Percentiles rank a stretch among this genome's conserved stretches.
These are phyloP conservation scores for Drosophila bipectinata DNA, from an alignment of 1,140 invertebrate species.

Conservation along the genomic window DNA sequence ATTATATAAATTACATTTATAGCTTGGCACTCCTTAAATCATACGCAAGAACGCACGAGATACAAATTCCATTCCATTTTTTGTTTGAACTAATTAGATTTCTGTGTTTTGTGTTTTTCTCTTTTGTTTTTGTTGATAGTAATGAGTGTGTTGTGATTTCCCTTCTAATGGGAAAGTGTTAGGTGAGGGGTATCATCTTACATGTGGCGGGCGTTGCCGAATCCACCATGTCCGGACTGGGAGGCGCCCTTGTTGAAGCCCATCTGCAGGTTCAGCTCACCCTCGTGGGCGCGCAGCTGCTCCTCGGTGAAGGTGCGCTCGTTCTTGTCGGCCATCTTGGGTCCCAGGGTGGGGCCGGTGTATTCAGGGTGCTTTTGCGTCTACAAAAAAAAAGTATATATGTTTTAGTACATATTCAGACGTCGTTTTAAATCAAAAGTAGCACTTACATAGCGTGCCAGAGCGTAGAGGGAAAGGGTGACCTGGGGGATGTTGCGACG, in stretches of 20 bases:
- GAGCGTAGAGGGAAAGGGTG: constrained; percentile 93
- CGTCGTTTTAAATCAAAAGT: not conserved
- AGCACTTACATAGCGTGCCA: constrained; percentile 94
- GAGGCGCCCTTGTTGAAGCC: constrained; percentile 97
- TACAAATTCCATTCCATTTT: constrained; percentile 64
- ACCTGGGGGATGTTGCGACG: constrained; percentile 98
- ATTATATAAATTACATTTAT: constrained; percentile 81
- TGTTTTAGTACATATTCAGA: not conserved
- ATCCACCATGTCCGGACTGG: constrained; percentile 93
- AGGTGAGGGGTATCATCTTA: constrained; percentile 84
- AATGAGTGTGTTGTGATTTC: constrained; percentile 7
- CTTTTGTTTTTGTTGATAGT: constrained; percentile 8
- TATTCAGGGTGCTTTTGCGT: constrained; percentile 98
- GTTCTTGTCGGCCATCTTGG: constrained; percentile 97
- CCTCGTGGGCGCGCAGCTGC: constrained; percentile 95
- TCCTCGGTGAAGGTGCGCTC: constrained; percentile 97
- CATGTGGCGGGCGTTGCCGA: constrained; percentile 98
- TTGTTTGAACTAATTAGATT: constrained; percentile 71
- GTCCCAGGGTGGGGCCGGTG: constrained; percentile 94
- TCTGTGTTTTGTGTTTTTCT: constrained; percentile 35
- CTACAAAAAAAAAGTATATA: constrained; percentile 70
- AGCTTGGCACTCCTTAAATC: constrained; percentile 52
- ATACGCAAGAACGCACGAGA: constrained; percentile 51
- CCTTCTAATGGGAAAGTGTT: not conserved
- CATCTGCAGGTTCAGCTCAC: constrained; percentile 97